Conservation (phyloP, 37 sponge, comb jelly and placozoan genomes). For the Amphimedon queenslandica region DNA sequence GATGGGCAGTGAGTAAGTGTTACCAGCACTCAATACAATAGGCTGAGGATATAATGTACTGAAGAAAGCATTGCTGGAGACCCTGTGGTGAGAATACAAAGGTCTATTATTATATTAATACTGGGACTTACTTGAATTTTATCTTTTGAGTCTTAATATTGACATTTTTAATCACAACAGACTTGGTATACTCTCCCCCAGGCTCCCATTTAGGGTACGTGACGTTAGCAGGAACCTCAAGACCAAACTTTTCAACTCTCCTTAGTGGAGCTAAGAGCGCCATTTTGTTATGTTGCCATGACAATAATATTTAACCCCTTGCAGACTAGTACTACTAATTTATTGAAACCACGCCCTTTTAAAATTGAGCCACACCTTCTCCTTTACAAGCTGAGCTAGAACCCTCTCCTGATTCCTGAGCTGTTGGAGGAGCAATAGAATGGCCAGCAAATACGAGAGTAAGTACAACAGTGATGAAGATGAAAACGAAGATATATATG, state of each 20-base stretch:
- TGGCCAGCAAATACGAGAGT: too few relatives aligned
- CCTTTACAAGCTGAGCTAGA: too few relatives aligned
- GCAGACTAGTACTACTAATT: background rate
- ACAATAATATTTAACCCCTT: too few relatives aligned
- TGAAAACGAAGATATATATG: background rate
- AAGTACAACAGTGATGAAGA: background rate
- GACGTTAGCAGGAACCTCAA: constrained; percentile 63
- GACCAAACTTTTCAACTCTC: constrained; percentile 35
- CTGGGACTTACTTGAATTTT: constrained; percentile 68
- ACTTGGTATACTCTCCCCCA: constrained; percentile 93
- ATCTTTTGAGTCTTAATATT: constrained; percentile 83
- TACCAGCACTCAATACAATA: constrained; percentile 85
- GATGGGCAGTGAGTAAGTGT: constrained; percentile 81
- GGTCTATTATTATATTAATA: background rate
- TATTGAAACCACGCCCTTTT: background rate
- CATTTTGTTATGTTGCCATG: background rate
- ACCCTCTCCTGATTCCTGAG: too few relatives aligned
- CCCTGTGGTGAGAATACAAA: constrained; percentile 21
- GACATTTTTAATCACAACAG: constrained; percentile 81
- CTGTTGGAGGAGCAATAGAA: too few relatives aligned
- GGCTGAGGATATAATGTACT: constrained; percentile 79
- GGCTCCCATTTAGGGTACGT: constrained; percentile 93
- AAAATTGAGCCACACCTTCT: constrained; percentile 6
- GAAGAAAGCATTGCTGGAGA: constrained; percentile 65
- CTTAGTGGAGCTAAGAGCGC: background rate